Evolutionary conservation across 2,888 invertebrate genomes (phyloP), one percentile per base, ranked within the genome.

Genomic region (Lasioglossum villosulum): DNA sequence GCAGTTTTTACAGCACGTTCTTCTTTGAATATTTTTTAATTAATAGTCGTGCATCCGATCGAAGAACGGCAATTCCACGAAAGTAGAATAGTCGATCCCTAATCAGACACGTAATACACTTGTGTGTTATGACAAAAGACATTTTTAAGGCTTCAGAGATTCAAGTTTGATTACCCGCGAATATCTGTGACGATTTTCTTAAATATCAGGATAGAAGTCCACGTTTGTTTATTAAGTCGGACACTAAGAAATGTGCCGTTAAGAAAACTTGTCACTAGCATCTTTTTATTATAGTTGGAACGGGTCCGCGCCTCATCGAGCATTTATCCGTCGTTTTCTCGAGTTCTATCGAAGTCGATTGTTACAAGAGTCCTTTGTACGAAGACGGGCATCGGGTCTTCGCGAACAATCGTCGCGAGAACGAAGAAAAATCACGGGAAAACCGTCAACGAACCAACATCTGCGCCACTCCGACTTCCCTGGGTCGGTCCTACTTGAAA

Each of bases 391-490:
- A 30, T 39, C 16, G 42, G 30, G 27, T 34, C 52, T 72, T 23
- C 16, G 73, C 27, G 48, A 73, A 56, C 74, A 68, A 80, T 80
- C 16, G 79, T 27, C 52, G 73, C n/a, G 19, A 37, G 63, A 66
- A 27, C 37, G n/a, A 27, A 52, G 52, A 78, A 82, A 82, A 78
- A 78, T 79, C 42, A 27, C 23, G 27, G 59, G 14, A 59, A 52
- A 77, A 56, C 30, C 34, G 59, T 52, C 59, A 59, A 30, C 37
- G 77, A 80, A 52, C 70, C 80, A 72, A 80, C 83, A 82, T 59
- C 76, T 63, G 83, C 75, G 76, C 52, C 72, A 73, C 68, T 48
- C 52, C 42, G 19, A 48, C 63, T 82, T 48, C 52, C 74, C 14
- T 63, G 70, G n/a, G 39, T 37, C 39, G 48, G 78, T 63, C 23